Evolutionary conservation across 2,888 invertebrate genomes (phyloP), one percentile per base, ranked within the genome.

Genomic region (Drosophila falleni): DNA sequence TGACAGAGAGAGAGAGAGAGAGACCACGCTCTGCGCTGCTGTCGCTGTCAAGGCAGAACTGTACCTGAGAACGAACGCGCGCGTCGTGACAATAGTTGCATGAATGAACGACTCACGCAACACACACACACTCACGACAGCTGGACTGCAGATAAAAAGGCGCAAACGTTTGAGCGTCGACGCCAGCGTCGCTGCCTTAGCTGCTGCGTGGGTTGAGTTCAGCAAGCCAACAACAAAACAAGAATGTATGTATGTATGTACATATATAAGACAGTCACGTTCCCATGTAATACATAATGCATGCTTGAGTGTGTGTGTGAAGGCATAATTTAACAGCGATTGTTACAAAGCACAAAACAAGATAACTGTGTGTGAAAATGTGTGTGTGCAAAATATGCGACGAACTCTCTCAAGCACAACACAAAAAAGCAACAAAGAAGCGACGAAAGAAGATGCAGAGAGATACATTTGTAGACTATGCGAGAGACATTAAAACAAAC

Each of bases 161-260:
- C 78, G 80, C 80, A 63, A 78, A 73, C 68, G 56, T 49, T 70
- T 67, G 71, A 66, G 44, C 58, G 71, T 15, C 37, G 53, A 37
- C 51, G 70, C 44, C 54, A 67, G 65, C 79, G 69, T 55, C 78
- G 63, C 78, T 75, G 75, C 4, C 19, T 11, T n/a, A 65, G 74
- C 78, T 65, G 71, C 74, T 80, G 84, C 89, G 89, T 84, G 84
- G 89, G 84, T 78, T 84, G 74, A 68, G 86, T 72, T 86, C 64
- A 66, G 78, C 74, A 84, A 80, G 69, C 39, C 15, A 39, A n/a
- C 5, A 37, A 37, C 79, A 84, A 81, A 83, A 77, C 75, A 85
- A 67, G 71, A 10, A 31, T 29, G 19, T 61, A 59, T 2, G 19
- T 23, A 23, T 23, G 23, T 23, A 23, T 51, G 66, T 83, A 19